phyloP scores from a whole-genome alignment of 2,113 vertebrate species.

The Isurus oxyrinchus region DNA sequence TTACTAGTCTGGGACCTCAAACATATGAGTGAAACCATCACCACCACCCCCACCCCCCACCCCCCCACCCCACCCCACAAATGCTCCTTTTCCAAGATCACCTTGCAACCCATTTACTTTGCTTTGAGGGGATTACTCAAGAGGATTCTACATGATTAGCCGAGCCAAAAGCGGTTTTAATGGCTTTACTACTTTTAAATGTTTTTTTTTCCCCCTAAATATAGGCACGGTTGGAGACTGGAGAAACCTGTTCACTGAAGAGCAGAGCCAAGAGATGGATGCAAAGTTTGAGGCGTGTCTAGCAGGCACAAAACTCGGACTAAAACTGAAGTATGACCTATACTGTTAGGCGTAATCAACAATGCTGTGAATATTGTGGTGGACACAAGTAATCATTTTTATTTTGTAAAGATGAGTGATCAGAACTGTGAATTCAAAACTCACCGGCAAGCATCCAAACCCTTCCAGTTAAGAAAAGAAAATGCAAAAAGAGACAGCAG shows the following conservation, averaged over 20 bases:
- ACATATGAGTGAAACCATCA: no score
- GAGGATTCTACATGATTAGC: background rate
- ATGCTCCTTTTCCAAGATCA: background rate
- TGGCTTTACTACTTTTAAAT: no score
- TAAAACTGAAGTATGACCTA: slow-evolving; percentile 53
- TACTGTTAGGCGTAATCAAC: slow-evolving; percentile 44
- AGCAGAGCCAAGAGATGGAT: slow-evolving; percentile 64
- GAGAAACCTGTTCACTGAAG: slow-evolving; percentile 57
- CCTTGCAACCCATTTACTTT: background rate
- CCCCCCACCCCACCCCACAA: no score
- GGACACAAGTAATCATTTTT: background rate
- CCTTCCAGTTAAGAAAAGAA: background rate
- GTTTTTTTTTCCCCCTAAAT: slow-evolving; percentile 22
- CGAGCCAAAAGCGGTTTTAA: background rate
- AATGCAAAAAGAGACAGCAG: background rate
- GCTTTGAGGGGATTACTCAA: background rate
- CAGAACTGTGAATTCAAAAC: background rate
- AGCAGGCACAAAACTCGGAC: slow-evolving; percentile 53
- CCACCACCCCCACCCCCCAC: no score
- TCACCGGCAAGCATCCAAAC: background rate
- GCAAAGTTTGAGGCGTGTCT: slow-evolving; percentile 56
- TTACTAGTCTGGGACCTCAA: background rate
- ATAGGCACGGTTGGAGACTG: slow-evolving; percentile 57
- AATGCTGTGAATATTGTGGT: background rate
- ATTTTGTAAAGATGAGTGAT: background rate